Base-by-base conservation (phyloP, 2,888 invertebrate species). In the Sympetrum striolatum region DNA sequence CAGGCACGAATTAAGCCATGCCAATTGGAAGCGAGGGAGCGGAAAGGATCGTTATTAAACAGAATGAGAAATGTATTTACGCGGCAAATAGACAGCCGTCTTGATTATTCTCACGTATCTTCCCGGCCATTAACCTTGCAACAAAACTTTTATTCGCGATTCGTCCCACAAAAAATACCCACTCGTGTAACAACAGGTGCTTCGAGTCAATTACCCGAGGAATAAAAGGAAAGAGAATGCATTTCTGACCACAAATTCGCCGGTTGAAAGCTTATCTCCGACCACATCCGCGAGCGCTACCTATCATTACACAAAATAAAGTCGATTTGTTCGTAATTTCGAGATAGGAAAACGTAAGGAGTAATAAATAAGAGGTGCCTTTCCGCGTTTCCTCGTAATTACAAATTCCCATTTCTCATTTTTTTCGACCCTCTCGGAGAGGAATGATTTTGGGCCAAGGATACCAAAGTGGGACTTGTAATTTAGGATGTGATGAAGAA, bases 291-390 rank as follows among this genome's bases (percentile, higher is more conserved):
- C 86, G 58, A 86, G 37, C 86, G 39, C 86, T 60, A 86, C 86
- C 86, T 86, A 86, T 86, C 86, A 86, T 86, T 86, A 86, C 86
- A 64, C 86, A 86, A 86, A 86, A 86, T 86, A 86, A 86, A 86
- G 86, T 64, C 86, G 86, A 86, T 86, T 86, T 64, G 86, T 86
- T 60, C 37, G 86, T 86, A 64, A 86, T 86, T 86, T 37, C 37
- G 86, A 86, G 86, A 37, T 60, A n/a, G 73, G 39, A 86, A 86
- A 86, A 86, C 31, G 60, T 64, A 64, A 64, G 35, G 58, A 86
- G 64, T 64, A 86, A 86, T 86, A 60, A 86, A 86, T 86, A 86
- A 86, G 53, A 86, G 86, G 60, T 60, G 37, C 86, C 64, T 86
- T 64, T 60, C 35, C 31, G 64, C 86, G 58, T 86, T 86, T 37